Evolutionary conservation across 2,113 vertebrate genomes (phyloP).

Genomic region (Labeo rohita): DNA sequence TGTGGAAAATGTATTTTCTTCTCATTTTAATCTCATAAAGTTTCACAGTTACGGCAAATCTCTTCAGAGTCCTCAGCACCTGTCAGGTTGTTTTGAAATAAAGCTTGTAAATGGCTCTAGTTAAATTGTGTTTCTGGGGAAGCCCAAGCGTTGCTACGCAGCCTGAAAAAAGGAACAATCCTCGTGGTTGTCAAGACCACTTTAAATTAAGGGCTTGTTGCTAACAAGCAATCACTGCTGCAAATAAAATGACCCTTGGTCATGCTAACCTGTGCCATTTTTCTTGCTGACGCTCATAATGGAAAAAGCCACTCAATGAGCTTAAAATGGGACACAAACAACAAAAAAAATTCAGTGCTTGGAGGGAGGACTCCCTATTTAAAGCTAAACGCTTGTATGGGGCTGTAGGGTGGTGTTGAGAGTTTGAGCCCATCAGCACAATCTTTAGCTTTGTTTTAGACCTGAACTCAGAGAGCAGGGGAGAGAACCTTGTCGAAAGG

Average conservation of each 20-base stretch:
- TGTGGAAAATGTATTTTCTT: slow-evolving; percentile 70
- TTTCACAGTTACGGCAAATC: slow-evolving; percentile 71
- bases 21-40: slow-evolving; percentile 82
- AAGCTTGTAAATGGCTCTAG: slow-evolving; percentile 84
- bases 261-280: slow-evolving; percentile 65
- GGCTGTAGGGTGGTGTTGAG: slow-evolving; percentile 61
- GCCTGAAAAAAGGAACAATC: slow-evolving; percentile 72
- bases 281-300: slow-evolving; percentile 61
- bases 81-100: slow-evolving; percentile 84
- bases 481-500: slow-evolving; percentile 89
- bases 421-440: slow-evolving; percentile 72
- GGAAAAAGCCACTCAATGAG: slow-evolving; percentile 55
- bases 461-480: slow-evolving; percentile 62
- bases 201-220: slow-evolving; percentile 79
- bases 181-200: slow-evolving; percentile 90
- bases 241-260: slow-evolving; percentile 73
- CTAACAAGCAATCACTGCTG: slow-evolving; percentile 74
- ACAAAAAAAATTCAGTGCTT: slow-evolving; percentile 39
- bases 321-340: slow-evolving; percentile 49
- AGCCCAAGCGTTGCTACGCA: slow-evolving; percentile 74
- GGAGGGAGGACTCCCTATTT: slow-evolving; percentile 51
- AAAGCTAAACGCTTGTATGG: slow-evolving; percentile 53
- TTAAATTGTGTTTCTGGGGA: slow-evolving; percentile 73
- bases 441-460: slow-evolving; percentile 78
- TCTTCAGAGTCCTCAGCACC: slow-evolving; percentile 76